These are phyloP conservation scores for Drosophila triauraria DNA, from an alignment of 1,140 invertebrate genomes.

Conservation along the genomic window DNA sequence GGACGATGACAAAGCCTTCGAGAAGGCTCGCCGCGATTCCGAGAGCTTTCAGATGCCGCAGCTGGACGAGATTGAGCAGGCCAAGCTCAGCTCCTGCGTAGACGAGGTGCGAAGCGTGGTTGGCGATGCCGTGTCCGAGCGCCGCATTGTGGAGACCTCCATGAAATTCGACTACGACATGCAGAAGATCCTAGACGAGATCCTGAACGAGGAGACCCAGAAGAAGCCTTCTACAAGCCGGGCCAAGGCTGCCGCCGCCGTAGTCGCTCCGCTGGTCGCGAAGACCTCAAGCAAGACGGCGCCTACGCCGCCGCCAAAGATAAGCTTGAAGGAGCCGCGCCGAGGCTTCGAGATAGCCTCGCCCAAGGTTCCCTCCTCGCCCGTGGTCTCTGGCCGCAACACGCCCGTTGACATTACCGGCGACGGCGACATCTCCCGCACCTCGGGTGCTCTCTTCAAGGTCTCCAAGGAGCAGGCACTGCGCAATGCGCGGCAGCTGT, in stretches of 20 bases:
- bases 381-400: constrained; percentile 86
- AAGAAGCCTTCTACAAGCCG: constrained; percentile 36
- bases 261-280: constrained; percentile 4
- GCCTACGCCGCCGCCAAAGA: constrained; percentile 59
- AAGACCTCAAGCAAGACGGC: constrained; percentile 23
- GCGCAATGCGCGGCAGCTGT: constrained; percentile 86
- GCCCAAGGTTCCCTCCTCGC: constrained; percentile 86
- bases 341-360: constrained; percentile 85
- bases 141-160: constrained; percentile 88
- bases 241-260: constrained; percentile 13
- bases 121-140: constrained; percentile 91
- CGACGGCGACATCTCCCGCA: constrained; percentile 41
- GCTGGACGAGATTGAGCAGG: constrained; percentile 89
- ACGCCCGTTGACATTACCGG: constrained; percentile 78
- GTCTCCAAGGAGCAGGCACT: constrained; percentile 79
- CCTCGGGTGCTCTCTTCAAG: constrained; percentile 53
- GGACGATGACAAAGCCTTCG: constrained; percentile 68
- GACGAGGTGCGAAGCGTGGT: constrained; percentile 93
- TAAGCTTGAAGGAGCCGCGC: constrained; percentile 70
- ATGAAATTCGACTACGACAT: constrained; percentile 90
- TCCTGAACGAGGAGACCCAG: constrained; percentile 87
- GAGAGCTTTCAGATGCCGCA: constrained; percentile 85
- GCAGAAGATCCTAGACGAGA: constrained; percentile 89
- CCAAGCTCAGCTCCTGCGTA: constrained; percentile 92
- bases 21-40: constrained; percentile 75